A percentile compares a stretch with the other conserved stretches of the same genome.
phyloP scores from a whole-genome alignment of 2,797 vertebrate genomes.

The Eulemur coronatus region DNA sequence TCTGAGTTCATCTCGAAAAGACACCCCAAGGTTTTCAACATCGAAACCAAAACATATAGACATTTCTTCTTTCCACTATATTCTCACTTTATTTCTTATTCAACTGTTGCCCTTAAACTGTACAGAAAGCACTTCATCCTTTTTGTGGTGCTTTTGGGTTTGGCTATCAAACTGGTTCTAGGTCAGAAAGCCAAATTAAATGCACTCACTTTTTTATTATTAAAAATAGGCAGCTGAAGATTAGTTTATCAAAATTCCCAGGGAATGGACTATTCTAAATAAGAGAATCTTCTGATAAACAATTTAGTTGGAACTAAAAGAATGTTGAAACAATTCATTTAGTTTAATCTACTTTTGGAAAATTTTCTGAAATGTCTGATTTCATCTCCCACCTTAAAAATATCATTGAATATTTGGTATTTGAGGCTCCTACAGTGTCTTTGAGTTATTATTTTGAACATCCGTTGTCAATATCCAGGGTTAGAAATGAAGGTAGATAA shows the following conservation, averaged over 20 bases:
- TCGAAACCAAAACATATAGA: not conserved
- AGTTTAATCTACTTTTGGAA: slow-evolving; percentile 27
- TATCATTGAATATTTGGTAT: not conserved
- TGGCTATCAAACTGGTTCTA: not conserved
- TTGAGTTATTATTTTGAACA: not conserved
- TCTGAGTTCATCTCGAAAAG: slow-evolving; percentile 14
- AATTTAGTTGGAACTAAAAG: slow-evolving; percentile 30
- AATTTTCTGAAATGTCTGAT: slow-evolving; percentile 37
- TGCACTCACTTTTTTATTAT: slow-evolving; percentile 22
- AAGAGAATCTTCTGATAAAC: slow-evolving; percentile 57
- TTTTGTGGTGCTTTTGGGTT: not conserved
- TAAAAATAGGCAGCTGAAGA: slow-evolving; percentile 43
- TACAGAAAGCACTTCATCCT: not conserved
- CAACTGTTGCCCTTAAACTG: not conserved
- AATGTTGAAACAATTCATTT: slow-evolving; percentile 33
- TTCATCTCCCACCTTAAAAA: slow-evolving; percentile 6
- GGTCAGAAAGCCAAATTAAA: slow-evolving; percentile 58
- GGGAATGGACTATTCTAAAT: slow-evolving; percentile 27
- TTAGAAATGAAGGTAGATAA: not conserved
- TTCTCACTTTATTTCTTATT: slow-evolving; percentile 3
- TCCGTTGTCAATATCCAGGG: not conserved
- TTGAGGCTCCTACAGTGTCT: not conserved
- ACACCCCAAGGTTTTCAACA: not conserved
- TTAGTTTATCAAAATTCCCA: slow-evolving; percentile 53
- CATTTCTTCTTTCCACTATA: not conserved